Evolutionary conservation across 2,113 vertebrate genomes (phyloP), one percentile per base, ranked within the genome.

Genomic region (Guaruba guarouba): DNA sequence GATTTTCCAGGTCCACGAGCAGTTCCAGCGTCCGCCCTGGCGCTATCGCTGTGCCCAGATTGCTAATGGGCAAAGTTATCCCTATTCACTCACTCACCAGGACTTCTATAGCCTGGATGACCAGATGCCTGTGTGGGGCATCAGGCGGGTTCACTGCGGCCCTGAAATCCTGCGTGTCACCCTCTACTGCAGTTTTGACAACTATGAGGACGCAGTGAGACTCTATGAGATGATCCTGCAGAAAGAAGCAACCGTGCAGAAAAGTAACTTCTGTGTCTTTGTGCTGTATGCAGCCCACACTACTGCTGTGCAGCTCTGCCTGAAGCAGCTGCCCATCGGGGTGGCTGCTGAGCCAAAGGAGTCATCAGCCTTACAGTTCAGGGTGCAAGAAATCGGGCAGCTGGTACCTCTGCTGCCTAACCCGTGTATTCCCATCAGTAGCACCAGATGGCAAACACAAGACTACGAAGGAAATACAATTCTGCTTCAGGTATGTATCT

Each of bases 391-490:
- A 92, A 99, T 99, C 0, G 99, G 99, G 61, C 99, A 99, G 88
- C 97, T 99, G 9, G 99, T 99, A 51, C 99, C 99, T 16, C 98
- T 99, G 51, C 97, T 99, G 57, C 99, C 99, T 18, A 98, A 99
- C 93, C 99, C 99, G 0, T 99, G 99, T 3, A 86, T 98, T 16
- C 99, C 99, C 10, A 99, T 99, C 97, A 99, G 99, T 70, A 96
- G 95, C 78, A 98, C 97, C 48, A 98, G 99, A 90, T 99, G 99
- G 99, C 99, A 99, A 97, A 99, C 99, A 0, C 99, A 98, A 93
- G 99, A 99, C 97, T 98, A 99, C 0, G 99, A 99, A 1, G 98
- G 99, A 55, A 99, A 99, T 92, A 99, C 97, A 66, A 98, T 99
- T 92, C 98, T 99, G 70, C 98, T 99, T 76, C 99, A 99, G 98